A percentile compares a stretch with the other conserved stretches of the same genome.
These are phyloP conservation scores for Solea senegalensis DNA, from an alignment of 2,113 vertebrate genomes.

Conservation along the genomic window DNA sequence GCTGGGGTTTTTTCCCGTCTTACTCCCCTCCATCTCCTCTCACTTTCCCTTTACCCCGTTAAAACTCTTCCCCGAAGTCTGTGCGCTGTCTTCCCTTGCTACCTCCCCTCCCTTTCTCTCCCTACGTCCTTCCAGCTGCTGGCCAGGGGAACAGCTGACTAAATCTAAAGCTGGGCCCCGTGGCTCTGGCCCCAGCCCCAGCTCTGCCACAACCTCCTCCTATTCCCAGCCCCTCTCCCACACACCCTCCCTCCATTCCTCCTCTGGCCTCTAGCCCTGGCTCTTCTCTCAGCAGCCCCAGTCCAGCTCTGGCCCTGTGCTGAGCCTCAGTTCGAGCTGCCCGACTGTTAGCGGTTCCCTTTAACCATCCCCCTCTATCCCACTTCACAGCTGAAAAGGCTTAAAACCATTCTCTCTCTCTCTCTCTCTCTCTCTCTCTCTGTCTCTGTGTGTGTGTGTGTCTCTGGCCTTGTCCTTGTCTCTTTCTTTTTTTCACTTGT, in stretches of 20 bases:
- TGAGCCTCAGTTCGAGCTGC: constrained; percentile 66
- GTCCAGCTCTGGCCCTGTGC: constrained; percentile 66
- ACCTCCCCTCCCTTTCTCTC: constrained; percentile 45
- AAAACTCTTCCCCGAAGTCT: constrained; percentile 42
- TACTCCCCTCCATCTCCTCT: constrained; percentile 52
- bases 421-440: constrained; percentile 35
- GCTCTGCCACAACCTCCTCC: constrained; percentile 57
- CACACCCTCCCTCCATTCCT: constrained; percentile 37
- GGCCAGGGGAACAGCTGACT: constrained; percentile 81
- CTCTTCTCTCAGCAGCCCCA: constrained; percentile 69
- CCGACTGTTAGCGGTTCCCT: constrained; percentile 66
- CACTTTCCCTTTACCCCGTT: constrained; percentile 51
- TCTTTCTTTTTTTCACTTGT: constrained; percentile 6
- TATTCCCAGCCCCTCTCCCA: constrained; percentile 47
- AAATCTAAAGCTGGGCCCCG: constrained; percentile 76
- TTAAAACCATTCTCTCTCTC: constrained; percentile 52
- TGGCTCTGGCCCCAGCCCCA: constrained; percentile 60
- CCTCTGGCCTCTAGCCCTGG: constrained; percentile 73
- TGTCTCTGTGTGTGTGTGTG: constrained; percentile 35
- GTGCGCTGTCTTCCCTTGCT: constrained; percentile 35
- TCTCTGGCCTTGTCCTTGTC: constrained; percentile 20
- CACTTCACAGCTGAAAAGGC: constrained; percentile 66
- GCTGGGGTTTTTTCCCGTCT: constrained; percentile 29
- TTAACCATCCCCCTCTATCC: constrained; percentile 64
- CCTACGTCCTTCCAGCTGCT: constrained; percentile 69